phyloP scores from a whole-genome alignment of 2,797 vertebrate genomes.

The Poecile montanus region DNA sequence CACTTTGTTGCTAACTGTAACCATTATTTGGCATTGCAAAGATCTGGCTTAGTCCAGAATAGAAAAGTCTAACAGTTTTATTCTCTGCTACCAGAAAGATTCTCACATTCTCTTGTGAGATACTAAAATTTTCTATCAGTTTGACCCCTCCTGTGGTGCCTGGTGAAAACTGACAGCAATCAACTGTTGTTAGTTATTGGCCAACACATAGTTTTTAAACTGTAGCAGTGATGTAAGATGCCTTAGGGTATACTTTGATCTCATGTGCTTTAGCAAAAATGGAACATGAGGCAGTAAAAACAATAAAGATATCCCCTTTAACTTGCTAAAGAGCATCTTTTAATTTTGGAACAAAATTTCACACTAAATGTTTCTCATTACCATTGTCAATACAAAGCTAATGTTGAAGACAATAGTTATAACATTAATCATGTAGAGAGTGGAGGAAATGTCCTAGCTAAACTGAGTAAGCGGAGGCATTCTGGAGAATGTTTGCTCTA shows the following conservation, averaged over 20 bases:
- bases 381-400: conserved; percentile 15
- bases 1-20: neutral
- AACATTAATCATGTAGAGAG: conserved; percentile 43
- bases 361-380: conserved; percentile 24
- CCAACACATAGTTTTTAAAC: neutral
- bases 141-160: neutral
- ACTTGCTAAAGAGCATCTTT: neutral
- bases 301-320: neutral
- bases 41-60: neutral
- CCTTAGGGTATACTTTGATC: neutral
- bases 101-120: neutral
- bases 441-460: conserved; percentile 40
- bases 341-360: neutral
- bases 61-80: neutral
- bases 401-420: conserved; percentile 41
- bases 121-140: neutral
- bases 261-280: neutral
- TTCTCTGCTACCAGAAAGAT: neutral
- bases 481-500: conserved; percentile 58
- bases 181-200: neutral
- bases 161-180: neutral
- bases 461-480: conserved; percentile 48
- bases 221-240: neutral
- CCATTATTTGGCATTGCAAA: neutral
- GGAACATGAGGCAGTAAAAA: neutral